phyloP scores from a whole-genome alignment of 2,888 invertebrate species.

The Caenorhabditis angaria region DNA sequence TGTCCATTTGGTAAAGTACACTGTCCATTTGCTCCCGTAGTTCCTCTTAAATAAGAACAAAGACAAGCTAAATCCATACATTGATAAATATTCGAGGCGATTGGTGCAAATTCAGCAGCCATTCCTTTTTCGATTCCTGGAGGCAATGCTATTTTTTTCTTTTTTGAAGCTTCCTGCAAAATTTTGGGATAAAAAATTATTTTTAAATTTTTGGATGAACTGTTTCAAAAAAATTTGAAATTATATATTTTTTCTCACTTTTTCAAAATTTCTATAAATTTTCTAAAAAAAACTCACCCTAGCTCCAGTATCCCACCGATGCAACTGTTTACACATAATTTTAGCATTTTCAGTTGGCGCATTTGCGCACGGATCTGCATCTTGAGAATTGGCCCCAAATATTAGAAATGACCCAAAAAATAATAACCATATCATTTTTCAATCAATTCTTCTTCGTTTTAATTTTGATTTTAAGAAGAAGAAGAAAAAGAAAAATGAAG shows the following conservation, averaged over 20 bases:
- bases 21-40: constrained; percentile 32
- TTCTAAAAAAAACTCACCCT: too few relatives aligned
- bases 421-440: background rate
- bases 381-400: background rate
- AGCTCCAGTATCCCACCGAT: constrained; percentile 66
- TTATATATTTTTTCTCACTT: constrained; percentile 1
- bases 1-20: constrained; percentile 54
- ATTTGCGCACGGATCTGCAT: constrained; percentile 53
- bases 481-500: background rate
- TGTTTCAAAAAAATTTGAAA: background rate
- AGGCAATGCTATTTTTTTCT: constrained; percentile 59
- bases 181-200: background rate
- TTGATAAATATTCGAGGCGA: constrained; percentile 63
- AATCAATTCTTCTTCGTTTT: background rate
- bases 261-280: too few relatives aligned
- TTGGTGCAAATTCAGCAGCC: constrained; percentile 65
- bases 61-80: constrained; percentile 70
- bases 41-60: constrained; percentile 65
- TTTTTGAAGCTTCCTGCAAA: constrained; percentile 46
- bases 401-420: background rate
- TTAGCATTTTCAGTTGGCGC: constrained; percentile 63
- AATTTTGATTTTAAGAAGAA: background rate
- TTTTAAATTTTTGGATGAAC: background rate
- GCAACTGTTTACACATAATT: constrained; percentile 66
- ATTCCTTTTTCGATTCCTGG: constrained; percentile 58